Conservation (phyloP, 1,140 invertebrate genomes). For the Andrena cerasifolii region DNA sequence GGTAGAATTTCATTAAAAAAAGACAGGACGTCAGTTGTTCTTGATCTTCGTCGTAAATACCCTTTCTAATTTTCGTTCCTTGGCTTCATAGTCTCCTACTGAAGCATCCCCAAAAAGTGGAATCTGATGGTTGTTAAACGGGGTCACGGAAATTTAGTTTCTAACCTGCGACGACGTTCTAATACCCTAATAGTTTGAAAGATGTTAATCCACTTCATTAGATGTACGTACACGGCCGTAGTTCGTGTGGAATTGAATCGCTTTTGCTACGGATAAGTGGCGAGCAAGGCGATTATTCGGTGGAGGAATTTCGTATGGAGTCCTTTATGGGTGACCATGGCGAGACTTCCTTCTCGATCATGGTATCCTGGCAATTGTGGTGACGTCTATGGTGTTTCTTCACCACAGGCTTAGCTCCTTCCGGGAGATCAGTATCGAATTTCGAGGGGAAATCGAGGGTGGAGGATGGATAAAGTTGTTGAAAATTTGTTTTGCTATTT, state of each 20-base stretch:
- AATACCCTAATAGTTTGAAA: constrained; percentile 16
- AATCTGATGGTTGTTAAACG: neutral
- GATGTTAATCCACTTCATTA: constrained; percentile 47
- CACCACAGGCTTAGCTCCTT: neutral
- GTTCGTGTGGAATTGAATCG: neutral
- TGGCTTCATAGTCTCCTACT: constrained; percentile 16
- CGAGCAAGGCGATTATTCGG: neutral
- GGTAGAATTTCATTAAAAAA: neutral
- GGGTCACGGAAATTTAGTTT: constrained; percentile 11
- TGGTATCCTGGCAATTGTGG: constrained; percentile 44
- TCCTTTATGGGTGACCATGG: constrained; percentile 5
- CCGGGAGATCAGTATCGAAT: neutral
- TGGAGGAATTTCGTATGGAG: too few relatives aligned
- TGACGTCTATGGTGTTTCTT: constrained; percentile 50
- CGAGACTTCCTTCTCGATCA: constrained; percentile 7
- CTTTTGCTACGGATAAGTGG: too few relatives aligned
- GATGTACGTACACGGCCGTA: neutral
- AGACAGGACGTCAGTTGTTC: neutral
- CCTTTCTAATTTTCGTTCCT: neutral
- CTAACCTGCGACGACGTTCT: neutral
- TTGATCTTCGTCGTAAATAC: neutral
- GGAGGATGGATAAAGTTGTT: neutral
- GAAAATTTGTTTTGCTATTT: neutral
- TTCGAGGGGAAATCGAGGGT: neutral
- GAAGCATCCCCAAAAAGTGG: constrained; percentile 17